Base-by-base conservation (phyloP, 1,140 invertebrate genomes). In the Neodiprion pinetum region DNA sequence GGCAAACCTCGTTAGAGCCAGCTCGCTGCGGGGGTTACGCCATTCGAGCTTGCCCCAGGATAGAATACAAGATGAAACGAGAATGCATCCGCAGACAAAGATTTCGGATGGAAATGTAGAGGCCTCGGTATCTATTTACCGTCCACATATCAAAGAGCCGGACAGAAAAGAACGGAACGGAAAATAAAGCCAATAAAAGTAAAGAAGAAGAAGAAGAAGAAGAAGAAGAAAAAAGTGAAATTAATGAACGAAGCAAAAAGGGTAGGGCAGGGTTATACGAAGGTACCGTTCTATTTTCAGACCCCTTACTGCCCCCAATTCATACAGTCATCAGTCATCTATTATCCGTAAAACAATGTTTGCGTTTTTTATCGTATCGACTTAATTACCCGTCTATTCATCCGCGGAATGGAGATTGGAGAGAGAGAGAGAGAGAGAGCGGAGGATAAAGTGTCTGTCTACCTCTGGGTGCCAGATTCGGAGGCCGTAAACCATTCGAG, bases 1-100 rank as follows among this genome's bases (percentile, higher is more conserved):
- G 76, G 76, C 72, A 75, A 71, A 70, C 76, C 80, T 81, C 77
- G 80, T 81, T 81, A 81, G 78, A 61, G 72, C 28, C 28, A 40
- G 67, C 71, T 66, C 77, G 66, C 76, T 17, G 73, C 76, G 77
- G 77, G 80, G 76, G 73, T 70, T 75, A 65, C 75, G 67, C 14
- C 21, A 69, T 47, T 69, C 40, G 10, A 69, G 3, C 7, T 69
- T 69, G 40, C 67, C 40, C 21, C 14, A 14, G 12, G 23, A 7
- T 14, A 65, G 12, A 65, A 65, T 65, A 65, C 12, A 14, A 65
- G 17, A 14, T 65, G 17, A 14, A 65, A 65, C 61, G 12, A 65
- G 61, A 65, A 65, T 65, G 17, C 61, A 17, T 14, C 12, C 61
- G 12, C 17, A 17, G 12, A 14, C 61, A 17, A 65, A 65, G 61